A percentile compares a stretch with the other conserved stretches of the same genome.
Conservation (phyloP, 1,140 invertebrate genomes). For the Drosophila punjabiensis region DNA sequence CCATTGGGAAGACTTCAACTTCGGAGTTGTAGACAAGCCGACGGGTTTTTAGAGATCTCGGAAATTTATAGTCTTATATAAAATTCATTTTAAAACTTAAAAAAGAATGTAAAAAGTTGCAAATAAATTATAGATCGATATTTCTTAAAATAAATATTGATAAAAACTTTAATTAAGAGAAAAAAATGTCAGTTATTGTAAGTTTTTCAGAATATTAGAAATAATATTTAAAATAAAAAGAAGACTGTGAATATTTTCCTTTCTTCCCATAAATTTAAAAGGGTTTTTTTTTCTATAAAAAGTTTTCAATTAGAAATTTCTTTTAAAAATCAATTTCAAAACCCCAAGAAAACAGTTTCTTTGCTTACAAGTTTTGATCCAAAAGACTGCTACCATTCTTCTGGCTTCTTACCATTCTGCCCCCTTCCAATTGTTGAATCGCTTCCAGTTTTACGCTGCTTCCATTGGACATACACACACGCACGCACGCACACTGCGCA, state of each 20-base stretch:
- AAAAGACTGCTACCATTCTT: not conserved
- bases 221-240: not conserved
- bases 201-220: not conserved
- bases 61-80: no score
- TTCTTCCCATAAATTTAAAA: not conserved
- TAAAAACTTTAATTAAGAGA: not conserved
- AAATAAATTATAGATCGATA: not conserved
- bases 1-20: not conserved
- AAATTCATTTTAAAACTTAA: not conserved
- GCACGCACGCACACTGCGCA: slow-evolving; percentile 28
- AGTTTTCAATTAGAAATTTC: not conserved
- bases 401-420: not conserved
- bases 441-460: slow-evolving; percentile 20
- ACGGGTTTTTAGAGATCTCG: slow-evolving; percentile 18
- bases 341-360: not conserved
- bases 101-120: not conserved
- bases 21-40: slow-evolving; percentile 6
- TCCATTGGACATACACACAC: slow-evolving; percentile 21
- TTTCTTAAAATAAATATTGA: not conserved
- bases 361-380: not conserved
- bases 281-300: not conserved
- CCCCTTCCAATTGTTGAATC: not conserved
- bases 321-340: not conserved
- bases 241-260: not conserved
- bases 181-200: not conserved